A percentile compares a stretch with the other conserved stretches of the same genome.
These are phyloP conservation scores for Gastracanthus pulcherrimus DNA, from an alignment of 2,888 invertebrate species.

Conservation along the genomic window DNA sequence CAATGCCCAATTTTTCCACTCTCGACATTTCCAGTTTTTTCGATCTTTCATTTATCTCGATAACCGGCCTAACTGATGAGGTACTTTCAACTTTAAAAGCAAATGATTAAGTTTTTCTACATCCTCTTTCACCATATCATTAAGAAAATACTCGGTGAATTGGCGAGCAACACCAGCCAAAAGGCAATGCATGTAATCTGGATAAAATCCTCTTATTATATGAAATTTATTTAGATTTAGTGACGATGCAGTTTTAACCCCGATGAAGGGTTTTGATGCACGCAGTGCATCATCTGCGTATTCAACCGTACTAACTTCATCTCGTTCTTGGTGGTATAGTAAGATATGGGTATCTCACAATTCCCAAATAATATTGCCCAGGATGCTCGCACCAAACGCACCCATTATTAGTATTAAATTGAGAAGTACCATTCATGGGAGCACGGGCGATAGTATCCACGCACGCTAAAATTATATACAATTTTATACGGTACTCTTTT, in stretches of 20 bases:
- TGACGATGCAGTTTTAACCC: not conserved
- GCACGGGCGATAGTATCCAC: no score
- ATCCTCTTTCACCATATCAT: not conserved
- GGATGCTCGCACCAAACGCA: slow-evolving; percentile 53
- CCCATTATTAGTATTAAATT: slow-evolving; percentile 50
- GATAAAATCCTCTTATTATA: slow-evolving; percentile 47
- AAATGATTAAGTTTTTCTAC: slow-evolving; percentile 16
- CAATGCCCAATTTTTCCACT: not conserved
- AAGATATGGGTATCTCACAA: not conserved
- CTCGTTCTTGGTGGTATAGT: not conserved
- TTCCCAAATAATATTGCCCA: not conserved
- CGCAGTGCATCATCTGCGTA: not conserved
- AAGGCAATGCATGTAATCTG: slow-evolving; percentile 53
- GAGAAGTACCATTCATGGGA: slow-evolving; percentile 35
- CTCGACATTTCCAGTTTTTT: slow-evolving; percentile 20
- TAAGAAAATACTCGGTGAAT: slow-evolving; percentile 45
- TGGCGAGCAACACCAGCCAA: slow-evolving; percentile 33
- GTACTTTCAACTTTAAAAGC: slow-evolving; percentile 30
- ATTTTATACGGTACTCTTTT: slow-evolving; percentile 24
- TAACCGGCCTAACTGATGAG: slow-evolving; percentile 36
- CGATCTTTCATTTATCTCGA: slow-evolving; percentile 37
- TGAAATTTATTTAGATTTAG: slow-evolving; percentile 45
- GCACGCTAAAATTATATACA: slow-evolving; percentile 11
- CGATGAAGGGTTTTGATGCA: not conserved
- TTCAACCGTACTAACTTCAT: not conserved